These are phyloP conservation scores for Tenthredo scrophulariae DNA, from an alignment of 2,888 invertebrate species.

Conservation along the genomic window DNA sequence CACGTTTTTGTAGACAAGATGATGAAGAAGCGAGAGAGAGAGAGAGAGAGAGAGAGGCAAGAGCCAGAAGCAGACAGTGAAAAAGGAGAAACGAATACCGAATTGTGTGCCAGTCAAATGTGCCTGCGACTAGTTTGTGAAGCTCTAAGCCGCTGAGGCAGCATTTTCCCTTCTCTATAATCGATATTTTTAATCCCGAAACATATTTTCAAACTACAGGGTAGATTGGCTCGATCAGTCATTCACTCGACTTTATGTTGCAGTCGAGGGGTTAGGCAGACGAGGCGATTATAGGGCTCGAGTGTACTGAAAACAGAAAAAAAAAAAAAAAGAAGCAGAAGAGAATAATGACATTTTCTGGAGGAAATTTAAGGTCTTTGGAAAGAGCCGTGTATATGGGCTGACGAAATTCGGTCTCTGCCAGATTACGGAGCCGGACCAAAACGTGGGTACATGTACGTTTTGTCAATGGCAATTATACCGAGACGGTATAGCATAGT, in stretches of 20 bases:
- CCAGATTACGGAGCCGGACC: not conserved
- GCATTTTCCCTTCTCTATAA: not conserved
- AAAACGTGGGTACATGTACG: not conserved
- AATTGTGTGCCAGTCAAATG: not conserved
- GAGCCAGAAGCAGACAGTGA: not conserved
- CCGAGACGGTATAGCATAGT: not conserved
- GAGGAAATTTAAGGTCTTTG: not conserved
- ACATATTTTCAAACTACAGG: slow-evolving; percentile 11
- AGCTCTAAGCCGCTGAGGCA: not conserved
- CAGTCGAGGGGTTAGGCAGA: not conserved
- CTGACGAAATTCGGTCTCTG: not conserved
- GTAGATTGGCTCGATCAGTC: not conserved
- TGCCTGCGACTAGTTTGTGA: not conserved
- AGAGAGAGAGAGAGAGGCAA: not conserved
- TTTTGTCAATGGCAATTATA: slow-evolving; percentile 41
- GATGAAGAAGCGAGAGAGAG: not conserved
- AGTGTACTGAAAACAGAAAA: not conserved
- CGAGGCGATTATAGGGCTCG: not conserved
- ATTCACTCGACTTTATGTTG: slow-evolving; percentile 14
- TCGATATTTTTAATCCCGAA: slow-evolving; percentile 34
- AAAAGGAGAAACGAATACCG: not conserved
- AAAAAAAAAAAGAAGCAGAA: not conserved
- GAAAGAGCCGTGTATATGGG: not conserved
- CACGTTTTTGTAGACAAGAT: not conserved
- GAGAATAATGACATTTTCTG: not conserved